Base-by-base conservation (phyloP, 1,140 invertebrate genomes). In the Camponotus pennsylvanicus region DNA sequence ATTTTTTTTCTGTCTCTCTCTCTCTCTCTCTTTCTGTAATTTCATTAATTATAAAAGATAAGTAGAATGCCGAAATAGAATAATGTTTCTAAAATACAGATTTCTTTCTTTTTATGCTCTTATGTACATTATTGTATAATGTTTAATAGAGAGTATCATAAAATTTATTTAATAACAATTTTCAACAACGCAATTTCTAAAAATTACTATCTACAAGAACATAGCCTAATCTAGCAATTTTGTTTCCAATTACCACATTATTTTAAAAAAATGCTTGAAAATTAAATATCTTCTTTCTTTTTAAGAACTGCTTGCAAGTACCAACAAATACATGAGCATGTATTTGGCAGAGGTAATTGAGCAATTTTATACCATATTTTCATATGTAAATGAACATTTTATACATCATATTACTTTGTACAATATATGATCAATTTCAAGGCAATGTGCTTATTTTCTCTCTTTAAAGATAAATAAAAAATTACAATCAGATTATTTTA, bases 181-280 rank as follows among this genome's bases (percentile, higher is more conserved):
- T 90, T 89, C 85, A 89, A 92, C 88, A 92, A 92, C 88, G 90
- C 80, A 90, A 88, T 91, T 83, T 90, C 82, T 91, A 91, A 37
- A 75, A 89, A 88, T 91, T 83, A 88, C 89, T 92, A 93, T 90
- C 89, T 93, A 92, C 91, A 91, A 52, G 78, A 90, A 83, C 21
- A 9, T 90, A 66, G 85, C 64, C 15, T 76, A 86, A 88, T 75
- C 52, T 79, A 34, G 13, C 45, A 42, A 86, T 79, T 88, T 84
- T 66, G 49, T n/a, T 88, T 90, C 57, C 34, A 21, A 75, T 77
- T 15, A 15, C 49, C 49, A 63, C 27, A 82, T 83, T 76, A 61
- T 57, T 79, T 49, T 34, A 83, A 90, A 90, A 69, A 63, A 90
- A 83, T 55, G 70, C 49, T 70, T 32, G 18, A 37, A 34, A 71